These are phyloP conservation scores for Ochropleura plecta DNA, from an alignment of 2,888 invertebrate genomes.

Conservation along the genomic window DNA sequence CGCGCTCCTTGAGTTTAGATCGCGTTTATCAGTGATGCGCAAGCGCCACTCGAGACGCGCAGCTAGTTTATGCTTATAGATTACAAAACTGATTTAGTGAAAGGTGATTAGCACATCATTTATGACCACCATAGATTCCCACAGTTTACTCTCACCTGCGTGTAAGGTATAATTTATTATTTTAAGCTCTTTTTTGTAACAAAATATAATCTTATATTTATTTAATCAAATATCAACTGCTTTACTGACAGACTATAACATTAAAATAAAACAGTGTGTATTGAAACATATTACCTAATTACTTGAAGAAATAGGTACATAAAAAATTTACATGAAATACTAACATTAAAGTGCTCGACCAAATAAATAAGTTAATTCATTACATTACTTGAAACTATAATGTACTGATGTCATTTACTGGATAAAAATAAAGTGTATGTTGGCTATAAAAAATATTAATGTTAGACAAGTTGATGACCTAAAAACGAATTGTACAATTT, in stretches of 20 bases:
- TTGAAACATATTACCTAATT: constrained; percentile 15
- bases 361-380: background rate
- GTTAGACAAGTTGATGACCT: constrained; percentile 16
- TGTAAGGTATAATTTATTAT: constrained; percentile 11
- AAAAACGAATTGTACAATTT: background rate
- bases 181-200: constrained; percentile 6
- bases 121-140: constrained; percentile 45
- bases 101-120: constrained; percentile 49
- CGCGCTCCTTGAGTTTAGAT: constrained; percentile 21
- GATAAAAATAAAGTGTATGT: constrained; percentile 4
- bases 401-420: background rate
- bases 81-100: constrained; percentile 62
- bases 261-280: constrained; percentile 2
- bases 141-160: constrained; percentile 28
- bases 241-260: background rate
- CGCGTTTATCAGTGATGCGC: constrained; percentile 40
- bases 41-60: constrained; percentile 36
- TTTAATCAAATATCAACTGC: background rate
- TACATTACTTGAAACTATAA: background rate
- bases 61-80: constrained; percentile 35
- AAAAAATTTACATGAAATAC: constrained; percentile 25
- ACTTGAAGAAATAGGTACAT: constrained; percentile 2
- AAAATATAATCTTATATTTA: background rate
- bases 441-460: background rate
- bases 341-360: background rate